A percentile compares a stretch with the other conserved stretches of the same genome.
Conservation (phyloP, 2,113 vertebrate genomes). For the Hemiprocne comata region DNA sequence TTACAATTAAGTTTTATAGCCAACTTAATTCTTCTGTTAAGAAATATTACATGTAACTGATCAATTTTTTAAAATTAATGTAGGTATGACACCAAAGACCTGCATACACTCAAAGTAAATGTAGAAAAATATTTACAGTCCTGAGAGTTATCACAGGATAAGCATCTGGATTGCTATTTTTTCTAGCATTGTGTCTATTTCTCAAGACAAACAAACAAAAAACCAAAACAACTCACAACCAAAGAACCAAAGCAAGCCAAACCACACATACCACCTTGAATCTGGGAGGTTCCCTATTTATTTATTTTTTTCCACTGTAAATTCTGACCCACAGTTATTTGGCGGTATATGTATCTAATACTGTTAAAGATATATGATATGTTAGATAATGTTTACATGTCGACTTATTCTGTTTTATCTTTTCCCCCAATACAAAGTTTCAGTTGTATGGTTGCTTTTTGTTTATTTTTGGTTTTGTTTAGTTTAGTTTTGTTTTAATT, state of each 20-base stretch:
- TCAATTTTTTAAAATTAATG: background rate
- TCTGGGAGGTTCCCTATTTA: fast-evolving
- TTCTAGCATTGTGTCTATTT: background rate
- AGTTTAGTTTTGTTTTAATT: fast-evolving
- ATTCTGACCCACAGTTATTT: background rate
- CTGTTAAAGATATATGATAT: background rate
- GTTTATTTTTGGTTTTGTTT: too few species aligned
- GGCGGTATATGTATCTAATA: fast-evolving
- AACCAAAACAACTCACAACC: too few species aligned
- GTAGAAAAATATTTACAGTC: background rate
- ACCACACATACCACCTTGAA: background rate
- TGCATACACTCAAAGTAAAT: background rate
- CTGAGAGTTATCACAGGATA: background rate
- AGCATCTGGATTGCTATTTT: background rate
- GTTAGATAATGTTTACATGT: background rate
- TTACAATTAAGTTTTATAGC: background rate
- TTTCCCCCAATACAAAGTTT: background rate
- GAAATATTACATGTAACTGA: background rate
- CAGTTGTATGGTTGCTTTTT: too few species aligned
- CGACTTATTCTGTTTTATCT: background rate
- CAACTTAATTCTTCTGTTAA: background rate
- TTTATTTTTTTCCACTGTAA: background rate
- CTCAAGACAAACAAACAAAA: background rate
- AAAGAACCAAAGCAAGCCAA: too few species aligned
- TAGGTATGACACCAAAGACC: background rate